A percentile compares a stretch with the other conserved stretches of the same genome.
Conservation (phyloP, 2,113 vertebrate genomes). For the Casuarius casuarius region DNA sequence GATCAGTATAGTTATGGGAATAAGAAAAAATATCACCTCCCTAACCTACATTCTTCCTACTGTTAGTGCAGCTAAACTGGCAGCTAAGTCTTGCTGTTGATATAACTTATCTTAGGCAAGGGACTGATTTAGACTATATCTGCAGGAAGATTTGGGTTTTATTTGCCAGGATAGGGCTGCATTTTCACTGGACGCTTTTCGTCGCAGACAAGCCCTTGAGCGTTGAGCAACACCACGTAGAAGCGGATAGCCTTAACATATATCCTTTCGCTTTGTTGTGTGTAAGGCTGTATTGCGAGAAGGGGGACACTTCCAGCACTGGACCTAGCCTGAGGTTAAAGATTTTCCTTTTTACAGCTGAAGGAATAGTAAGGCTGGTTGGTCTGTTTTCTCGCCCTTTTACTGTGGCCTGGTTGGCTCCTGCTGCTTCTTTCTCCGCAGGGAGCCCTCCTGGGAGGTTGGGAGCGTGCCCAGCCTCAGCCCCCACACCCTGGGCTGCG, state of each 20-base stretch:
- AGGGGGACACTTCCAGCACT: neutral
- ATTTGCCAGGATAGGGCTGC: neutral
- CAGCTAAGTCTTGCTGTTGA: neutral
- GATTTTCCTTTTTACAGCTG: neutral
- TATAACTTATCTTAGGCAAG: neutral
- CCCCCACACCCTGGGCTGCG: neutral
- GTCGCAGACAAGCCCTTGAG: neutral
- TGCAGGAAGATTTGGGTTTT: neutral
- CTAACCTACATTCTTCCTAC: neutral
- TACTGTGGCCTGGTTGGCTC: neutral
- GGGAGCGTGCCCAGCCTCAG: neutral
- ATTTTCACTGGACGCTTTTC: neutral
- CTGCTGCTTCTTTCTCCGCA: neutral
- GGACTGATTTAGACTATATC: neutral
- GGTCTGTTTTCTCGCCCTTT: neutral
- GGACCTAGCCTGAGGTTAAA: neutral
- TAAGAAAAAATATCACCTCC: neutral
- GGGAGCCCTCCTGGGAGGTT: neutral
- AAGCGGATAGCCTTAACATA: neutral
- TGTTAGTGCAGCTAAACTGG: neutral
- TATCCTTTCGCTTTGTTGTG: neutral
- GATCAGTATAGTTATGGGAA: neutral
- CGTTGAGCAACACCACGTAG: neutral
- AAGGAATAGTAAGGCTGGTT: neutral
- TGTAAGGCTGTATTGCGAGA: fast-evolving